A percentile compares a stretch with the other conserved stretches of the same genome.
Evolutionary conservation across 2,797 vertebrate genomes (phyloP).

Genomic region (Pempheris klunzingeri): DNA sequence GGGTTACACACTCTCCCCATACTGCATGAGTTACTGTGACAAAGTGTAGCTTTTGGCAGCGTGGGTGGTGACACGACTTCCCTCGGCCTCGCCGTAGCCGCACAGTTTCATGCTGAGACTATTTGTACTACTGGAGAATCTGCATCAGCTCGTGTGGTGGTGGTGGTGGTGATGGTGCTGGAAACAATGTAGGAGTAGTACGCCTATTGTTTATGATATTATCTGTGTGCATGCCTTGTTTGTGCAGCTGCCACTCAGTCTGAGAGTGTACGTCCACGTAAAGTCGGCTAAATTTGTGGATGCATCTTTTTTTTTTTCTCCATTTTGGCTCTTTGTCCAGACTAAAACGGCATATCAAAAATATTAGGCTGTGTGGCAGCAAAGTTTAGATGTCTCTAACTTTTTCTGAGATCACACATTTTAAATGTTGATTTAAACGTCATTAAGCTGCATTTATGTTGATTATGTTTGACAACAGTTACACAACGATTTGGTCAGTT

Average conservation of each 20-base stretch:
- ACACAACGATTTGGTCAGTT: no score
- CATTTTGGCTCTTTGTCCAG: not conserved
- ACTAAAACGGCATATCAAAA: not conserved
- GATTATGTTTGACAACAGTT: no score
- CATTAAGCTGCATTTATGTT: not conserved
- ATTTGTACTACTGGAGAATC: slow-evolving; percentile 27
- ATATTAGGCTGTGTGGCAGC: not conserved
- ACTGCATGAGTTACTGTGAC: slow-evolving; percentile 36
- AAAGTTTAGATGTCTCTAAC: not conserved
- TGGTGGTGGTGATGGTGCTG: not conserved
- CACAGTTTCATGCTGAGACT: slow-evolving; percentile 27
- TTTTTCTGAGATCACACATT: not conserved
- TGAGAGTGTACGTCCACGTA: slow-evolving; percentile 5
- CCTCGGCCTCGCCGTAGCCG: not conserved
- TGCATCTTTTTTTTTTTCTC: not conserved
- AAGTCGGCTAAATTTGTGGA: slow-evolving; percentile 14
- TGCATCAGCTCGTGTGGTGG: slow-evolving; percentile 13
- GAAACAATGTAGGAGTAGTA: slow-evolving; percentile 42
- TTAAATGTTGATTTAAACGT: not conserved
- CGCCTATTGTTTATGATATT: slow-evolving; percentile 50
- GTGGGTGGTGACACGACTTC: slow-evolving; percentile 48
- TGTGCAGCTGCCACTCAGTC: slow-evolving; percentile 49
- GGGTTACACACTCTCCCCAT: slow-evolving; percentile 25
- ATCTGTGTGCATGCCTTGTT: slow-evolving; percentile 41
- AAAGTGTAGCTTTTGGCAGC: slow-evolving; percentile 41